Evolutionary conservation across 2,888 invertebrate species (phyloP).

Genomic region (Xanthorhoe designata): DNA sequence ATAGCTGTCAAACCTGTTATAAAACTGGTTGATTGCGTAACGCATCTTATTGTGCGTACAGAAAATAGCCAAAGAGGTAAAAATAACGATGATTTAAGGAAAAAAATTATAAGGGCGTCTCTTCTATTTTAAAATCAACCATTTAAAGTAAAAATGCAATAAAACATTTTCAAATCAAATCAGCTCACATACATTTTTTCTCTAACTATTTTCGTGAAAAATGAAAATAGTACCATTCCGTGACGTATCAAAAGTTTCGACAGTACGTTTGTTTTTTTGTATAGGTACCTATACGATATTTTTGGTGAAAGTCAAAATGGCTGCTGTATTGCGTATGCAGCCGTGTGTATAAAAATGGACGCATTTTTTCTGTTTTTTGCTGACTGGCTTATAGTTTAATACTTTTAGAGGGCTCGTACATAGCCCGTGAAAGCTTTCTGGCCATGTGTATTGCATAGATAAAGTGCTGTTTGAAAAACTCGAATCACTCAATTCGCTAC

Average conservation of each 20-base stretch:
- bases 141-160: too few relatives aligned
- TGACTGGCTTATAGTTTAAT: slow-evolving; percentile 6
- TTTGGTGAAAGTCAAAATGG: too few relatives aligned
- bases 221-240: background rate
- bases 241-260: slow-evolving; percentile 7
- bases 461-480: background rate
- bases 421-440: background rate
- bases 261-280: slow-evolving; percentile 7
- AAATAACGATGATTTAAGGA: too few relatives aligned
- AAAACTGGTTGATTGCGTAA: slow-evolving; percentile 3
- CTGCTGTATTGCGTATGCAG: slow-evolving; percentile 2
- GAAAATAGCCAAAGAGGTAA: too few relatives aligned
- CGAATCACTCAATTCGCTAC: background rate
- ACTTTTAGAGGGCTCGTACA: slow-evolving; percentile 4
- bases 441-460: background rate
- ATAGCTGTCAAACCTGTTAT: background rate
- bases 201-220: background rate
- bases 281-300: too few relatives aligned
- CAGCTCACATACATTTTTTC: background rate
- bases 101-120: too few relatives aligned
- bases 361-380: background rate
- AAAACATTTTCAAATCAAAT: background rate
- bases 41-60: background rate
- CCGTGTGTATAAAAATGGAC: slow-evolving; percentile 6
- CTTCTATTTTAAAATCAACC: too few relatives aligned